Evolutionary conservation across 1,140 invertebrate species (phyloP).

Genomic region (Saxidomus purpurata): DNA sequence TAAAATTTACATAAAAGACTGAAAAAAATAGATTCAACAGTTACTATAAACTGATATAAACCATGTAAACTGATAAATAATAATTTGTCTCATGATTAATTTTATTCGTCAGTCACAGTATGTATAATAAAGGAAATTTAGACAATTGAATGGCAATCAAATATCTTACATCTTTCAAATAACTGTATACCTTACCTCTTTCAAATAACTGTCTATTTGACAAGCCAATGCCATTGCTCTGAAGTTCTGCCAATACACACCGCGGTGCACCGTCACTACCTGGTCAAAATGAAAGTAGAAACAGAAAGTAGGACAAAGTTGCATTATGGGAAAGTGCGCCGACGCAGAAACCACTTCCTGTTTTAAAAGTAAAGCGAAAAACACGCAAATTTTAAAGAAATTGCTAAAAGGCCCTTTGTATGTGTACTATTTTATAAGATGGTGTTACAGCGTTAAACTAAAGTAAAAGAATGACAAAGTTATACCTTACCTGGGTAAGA

Average conservation of each 20-base stretch:
- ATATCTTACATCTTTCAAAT: no score
- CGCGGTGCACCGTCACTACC: not conserved
- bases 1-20: no score
- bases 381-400: slow-evolving; percentile 16
- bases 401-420: not conserved
- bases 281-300: slow-evolving; percentile 48
- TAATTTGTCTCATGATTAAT: no score
- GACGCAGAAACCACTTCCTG: slow-evolving; percentile 44
- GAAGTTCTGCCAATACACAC: not conserved
- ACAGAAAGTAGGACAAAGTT: slow-evolving; percentile 47
- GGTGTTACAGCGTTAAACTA: not conserved
- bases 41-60: no score
- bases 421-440: not conserved
- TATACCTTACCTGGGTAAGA: not conserved
- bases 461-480: not conserved
- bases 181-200: slow-evolving; percentile 90
- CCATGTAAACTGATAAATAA: no score
- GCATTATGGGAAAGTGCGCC: slow-evolving; percentile 47
- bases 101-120: no score
- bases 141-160: no score
- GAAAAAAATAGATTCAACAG: no score
- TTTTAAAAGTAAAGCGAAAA: slow-evolving; percentile 23
- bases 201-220: slow-evolving; percentile 92
- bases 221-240: slow-evolving; percentile 87
- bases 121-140: no score